Evolutionary conservation across 2,113 vertebrate species (phyloP).

Genomic region (Galemys pyrenaicus): DNA sequence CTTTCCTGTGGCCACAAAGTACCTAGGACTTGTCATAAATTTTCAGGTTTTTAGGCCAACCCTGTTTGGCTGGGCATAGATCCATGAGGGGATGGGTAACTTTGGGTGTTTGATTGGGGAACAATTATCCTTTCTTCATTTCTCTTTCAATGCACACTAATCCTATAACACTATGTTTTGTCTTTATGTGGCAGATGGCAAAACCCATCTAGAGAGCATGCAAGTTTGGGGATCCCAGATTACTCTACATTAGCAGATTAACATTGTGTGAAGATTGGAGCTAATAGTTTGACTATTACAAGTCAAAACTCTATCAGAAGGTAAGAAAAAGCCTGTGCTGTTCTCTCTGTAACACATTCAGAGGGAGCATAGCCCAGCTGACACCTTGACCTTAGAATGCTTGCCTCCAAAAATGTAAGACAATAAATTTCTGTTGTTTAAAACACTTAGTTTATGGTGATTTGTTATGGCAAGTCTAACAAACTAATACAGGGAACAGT

Average conservation of each 20-base stretch:
- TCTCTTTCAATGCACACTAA: too few species aligned
- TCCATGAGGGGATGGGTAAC: too few species aligned
- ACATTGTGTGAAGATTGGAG: not conserved
- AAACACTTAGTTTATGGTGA: not conserved
- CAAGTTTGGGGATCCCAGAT: too few species aligned
- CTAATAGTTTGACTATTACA: not conserved
- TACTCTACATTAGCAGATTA: not conserved
- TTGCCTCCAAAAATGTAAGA: not conserved
- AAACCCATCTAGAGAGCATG: too few species aligned
- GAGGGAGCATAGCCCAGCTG: not conserved
- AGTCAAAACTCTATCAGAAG: not conserved
- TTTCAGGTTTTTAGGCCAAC: too few species aligned
- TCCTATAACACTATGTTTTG: too few species aligned
- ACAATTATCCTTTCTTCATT: too few species aligned
- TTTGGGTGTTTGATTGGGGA: too few species aligned
- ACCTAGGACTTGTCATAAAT: too few species aligned
- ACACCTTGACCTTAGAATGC: not conserved
- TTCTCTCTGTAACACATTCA: not conserved
- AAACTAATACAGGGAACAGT: not conserved
- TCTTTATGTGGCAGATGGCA: too few species aligned
- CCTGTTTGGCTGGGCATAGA: too few species aligned
- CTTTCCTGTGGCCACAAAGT: too few species aligned
- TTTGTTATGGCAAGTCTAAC: not conserved
- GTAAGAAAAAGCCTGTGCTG: not conserved
- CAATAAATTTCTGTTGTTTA: not conserved